Base-by-base conservation (phyloP, 2,888 invertebrate species). In the Polymixis flavicincta region DNA sequence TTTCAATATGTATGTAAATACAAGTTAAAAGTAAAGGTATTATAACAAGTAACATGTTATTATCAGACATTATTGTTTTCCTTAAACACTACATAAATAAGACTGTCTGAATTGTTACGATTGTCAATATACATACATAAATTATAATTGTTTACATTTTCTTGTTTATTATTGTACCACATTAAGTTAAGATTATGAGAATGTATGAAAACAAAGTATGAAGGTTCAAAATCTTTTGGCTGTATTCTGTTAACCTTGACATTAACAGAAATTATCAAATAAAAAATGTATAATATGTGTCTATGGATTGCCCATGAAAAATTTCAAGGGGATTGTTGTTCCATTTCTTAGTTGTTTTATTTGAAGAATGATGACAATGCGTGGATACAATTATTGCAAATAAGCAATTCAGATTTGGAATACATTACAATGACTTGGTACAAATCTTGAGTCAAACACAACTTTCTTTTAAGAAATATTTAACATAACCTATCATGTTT, bases 401-500 rank as follows among this genome's bases (percentile, higher is more conserved):
- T n/a, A 57, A 19, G n/a, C 17, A 45, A 57, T 32, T 64, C 32
- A 59, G 13, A 25, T 22, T 19, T 48, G 8, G 17, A 76, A 71
- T 5, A 52, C 6, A 71, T n/a, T 28, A 60, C 25, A 14, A 48
- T 17, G 19, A 54, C 48, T 71, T 48, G 8, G 17, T 60, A 37
- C 17, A 61, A 55, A 66, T 55, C 28, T 52, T 55, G 1, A 50
- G 28, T 25, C 0, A 42, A 67, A 54, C 54, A 59, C 32, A 60
- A 67, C 66, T 81, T 71, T 74, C 64, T 60, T 74, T n/a, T 50
- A 19, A 0, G 48, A 74, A 74, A 70, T 71, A 45, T 22, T 66
- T 9, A 60, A 82, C 82, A 76, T 83, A 83, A 83, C 82, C 82
- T 83, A 73, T 57, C 55, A 69, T 60, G 28, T 71, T 63, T 55